Conservation (phyloP, 1,140 invertebrate species). For the Heliothis virescens region DNA sequence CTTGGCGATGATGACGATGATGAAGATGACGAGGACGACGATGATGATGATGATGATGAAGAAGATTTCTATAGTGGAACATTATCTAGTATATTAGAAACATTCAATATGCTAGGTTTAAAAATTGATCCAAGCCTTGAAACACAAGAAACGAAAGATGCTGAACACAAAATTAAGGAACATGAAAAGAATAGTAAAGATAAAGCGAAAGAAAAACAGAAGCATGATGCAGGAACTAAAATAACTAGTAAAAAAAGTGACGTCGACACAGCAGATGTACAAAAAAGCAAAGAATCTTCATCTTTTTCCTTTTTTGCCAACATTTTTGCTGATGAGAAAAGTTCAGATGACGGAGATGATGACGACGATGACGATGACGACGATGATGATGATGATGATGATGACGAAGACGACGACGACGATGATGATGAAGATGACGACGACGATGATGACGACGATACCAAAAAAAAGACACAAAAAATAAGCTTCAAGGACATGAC, state of each 20-base stretch:
- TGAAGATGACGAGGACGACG: conserved; percentile 60
- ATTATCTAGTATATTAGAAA: conserved; percentile 26
- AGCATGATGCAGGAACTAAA: background rate
- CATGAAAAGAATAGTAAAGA: background rate
- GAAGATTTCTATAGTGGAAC: conserved; percentile 46
- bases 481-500: background rate
- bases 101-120: conserved; percentile 34
- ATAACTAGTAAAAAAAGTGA: conserved; percentile 1
- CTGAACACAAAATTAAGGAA: conserved; percentile 36
- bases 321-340: background rate
- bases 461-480: conserved; percentile 10
- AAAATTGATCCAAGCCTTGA: conserved; percentile 44
- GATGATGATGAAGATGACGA: conserved; percentile 47
- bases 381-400: conserved; percentile 52
- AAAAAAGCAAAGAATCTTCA: conserved; percentile 3
- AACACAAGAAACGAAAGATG: conserved; percentile 15
- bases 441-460: conserved; percentile 41
- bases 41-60: conserved; percentile 56
- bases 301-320: conserved; percentile 41
- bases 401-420: conserved; percentile 44
- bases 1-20: conserved; percentile 45
- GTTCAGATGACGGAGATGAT: conserved; percentile 31
- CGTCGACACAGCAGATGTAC: too few species aligned
- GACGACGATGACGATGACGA: conserved; percentile 51
- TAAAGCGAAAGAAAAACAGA: background rate